Conservation (phyloP, 1,140 invertebrate genomes). For the Neodiprion fabricii region DNA sequence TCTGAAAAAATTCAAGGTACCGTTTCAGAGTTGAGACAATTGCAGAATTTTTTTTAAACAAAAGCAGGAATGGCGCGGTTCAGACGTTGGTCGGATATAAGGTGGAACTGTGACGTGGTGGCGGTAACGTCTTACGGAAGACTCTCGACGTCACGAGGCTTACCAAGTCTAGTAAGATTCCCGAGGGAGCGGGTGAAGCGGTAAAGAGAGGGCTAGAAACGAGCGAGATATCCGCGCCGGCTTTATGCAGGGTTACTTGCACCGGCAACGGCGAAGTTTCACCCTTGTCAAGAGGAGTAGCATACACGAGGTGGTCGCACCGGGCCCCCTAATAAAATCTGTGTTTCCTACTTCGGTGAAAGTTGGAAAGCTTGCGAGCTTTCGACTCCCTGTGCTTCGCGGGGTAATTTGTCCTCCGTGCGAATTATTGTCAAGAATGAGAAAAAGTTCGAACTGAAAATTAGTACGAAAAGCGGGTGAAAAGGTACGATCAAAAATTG, state of each 20-base stretch:
- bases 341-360: slow-evolving; percentile 10
- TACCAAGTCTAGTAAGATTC: background rate
- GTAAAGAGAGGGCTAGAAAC: background rate
- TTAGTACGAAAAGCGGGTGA: background rate
- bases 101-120: no score
- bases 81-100: no score
- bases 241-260: slow-evolving; percentile 17
- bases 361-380: slow-evolving; percentile 21
- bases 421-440: background rate
- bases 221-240: background rate
- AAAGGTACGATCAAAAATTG: background rate
- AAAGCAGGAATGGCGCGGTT: no score
- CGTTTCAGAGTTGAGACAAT: no score
- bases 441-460: slow-evolving; percentile 4
- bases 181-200: background rate
- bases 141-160: background rate
- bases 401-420: background rate
- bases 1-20: no score
- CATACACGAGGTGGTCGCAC: no score
- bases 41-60: no score
- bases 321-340: no score
- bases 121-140: no score
- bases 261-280: background rate
- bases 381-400: background rate
- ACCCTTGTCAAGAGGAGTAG: background rate